A percentile compares a stretch with the other conserved stretches of the same genome.
Evolutionary conservation across 2,113 vertebrate species (phyloP).

Genomic region (Archilochus colubris): DNA sequence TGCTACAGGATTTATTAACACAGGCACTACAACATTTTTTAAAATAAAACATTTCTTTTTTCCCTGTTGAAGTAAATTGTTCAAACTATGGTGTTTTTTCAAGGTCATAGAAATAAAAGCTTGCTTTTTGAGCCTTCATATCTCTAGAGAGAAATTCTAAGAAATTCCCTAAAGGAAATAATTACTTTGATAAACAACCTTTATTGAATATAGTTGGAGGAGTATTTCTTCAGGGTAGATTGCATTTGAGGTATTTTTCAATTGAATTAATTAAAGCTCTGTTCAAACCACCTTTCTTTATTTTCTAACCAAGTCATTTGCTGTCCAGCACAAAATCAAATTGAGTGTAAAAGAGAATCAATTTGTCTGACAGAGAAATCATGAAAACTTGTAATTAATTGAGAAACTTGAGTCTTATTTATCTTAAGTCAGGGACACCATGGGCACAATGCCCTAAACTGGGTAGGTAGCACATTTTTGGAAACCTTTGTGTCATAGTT

Average conservation of each 20-base stretch:
- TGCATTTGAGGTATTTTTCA: constrained; percentile 59
- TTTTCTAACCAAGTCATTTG: constrained; percentile 43
- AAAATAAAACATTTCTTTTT: neutral
- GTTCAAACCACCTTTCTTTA: constrained; percentile 32
- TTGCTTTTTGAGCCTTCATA: neutral
- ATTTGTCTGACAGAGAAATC: constrained; percentile 49
- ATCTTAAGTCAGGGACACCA: neutral
- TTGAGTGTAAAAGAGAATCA: constrained; percentile 59
- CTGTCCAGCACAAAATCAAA: constrained; percentile 56
- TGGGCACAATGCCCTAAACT: neutral
- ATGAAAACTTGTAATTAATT: constrained; percentile 24
- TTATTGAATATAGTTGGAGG: constrained; percentile 58
- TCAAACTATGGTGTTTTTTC: neutral
- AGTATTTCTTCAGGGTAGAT: constrained; percentile 46
- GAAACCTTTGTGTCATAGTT: neutral
- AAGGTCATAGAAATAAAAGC: constrained; percentile 31
- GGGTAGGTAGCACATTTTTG: neutral
- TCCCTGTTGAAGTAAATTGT: neutral
- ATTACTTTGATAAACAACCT: constrained; percentile 67
- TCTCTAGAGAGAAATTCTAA: constrained; percentile 26
- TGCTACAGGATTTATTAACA: neutral
- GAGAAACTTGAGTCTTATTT: constrained; percentile 40
- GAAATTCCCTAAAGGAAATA: constrained; percentile 58
- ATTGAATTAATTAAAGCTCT: constrained; percentile 64
- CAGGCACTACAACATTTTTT: neutral